Evolutionary conservation across 1,140 invertebrate species (phyloP), one percentile per base, ranked within the genome.

Genomic region (Drosophila biarmipes): DNA sequence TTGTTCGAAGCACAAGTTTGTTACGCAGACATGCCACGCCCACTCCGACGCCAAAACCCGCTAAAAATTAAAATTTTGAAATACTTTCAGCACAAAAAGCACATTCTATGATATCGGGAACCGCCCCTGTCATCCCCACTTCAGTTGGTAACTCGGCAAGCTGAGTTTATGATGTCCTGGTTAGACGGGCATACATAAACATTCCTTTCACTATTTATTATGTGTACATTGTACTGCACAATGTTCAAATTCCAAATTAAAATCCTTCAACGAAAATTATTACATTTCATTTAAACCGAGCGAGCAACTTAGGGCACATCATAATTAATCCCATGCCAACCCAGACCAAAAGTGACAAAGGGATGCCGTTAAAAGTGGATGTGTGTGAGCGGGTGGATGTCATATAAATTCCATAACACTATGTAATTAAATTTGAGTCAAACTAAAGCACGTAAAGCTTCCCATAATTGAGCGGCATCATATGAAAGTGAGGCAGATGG

Each of bases 401-500:
- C 90, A 90, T 91, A 91, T 91, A 91, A 91, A 91, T 91, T 91
- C 76, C 86, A 91, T 91, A 91, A 91, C 86, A 91, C 82, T 69
- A 56, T 64, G 90, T 91, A 91, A 91, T 91, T 91, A 91, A 90
- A 91, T 90, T 91, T 89, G 57, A 74, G 62, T 63, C 66, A 72
- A 82, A 87, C 84, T 87, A 87, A 89, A 72, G 82, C 57, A 87
- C 74, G 84, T 82, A 89, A 86, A 82, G 82, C 82, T 82, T 45
- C 59, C 66, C 74, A 87, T 85, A 85, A 85, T 85, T 84, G 80
- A 85, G 80, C 53, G 61, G 38, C 61, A 52, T 73, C 45, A 56
- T 61, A 69, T 82, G 69, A 81, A 42, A 34, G 53, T 56, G 46
- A 73, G 55, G 34, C 69, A 53, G 24, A 34, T 59, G n/a, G 21